Base-by-base conservation (phyloP, 2,113 vertebrate genomes). In the Colaptes auratus region DNA sequence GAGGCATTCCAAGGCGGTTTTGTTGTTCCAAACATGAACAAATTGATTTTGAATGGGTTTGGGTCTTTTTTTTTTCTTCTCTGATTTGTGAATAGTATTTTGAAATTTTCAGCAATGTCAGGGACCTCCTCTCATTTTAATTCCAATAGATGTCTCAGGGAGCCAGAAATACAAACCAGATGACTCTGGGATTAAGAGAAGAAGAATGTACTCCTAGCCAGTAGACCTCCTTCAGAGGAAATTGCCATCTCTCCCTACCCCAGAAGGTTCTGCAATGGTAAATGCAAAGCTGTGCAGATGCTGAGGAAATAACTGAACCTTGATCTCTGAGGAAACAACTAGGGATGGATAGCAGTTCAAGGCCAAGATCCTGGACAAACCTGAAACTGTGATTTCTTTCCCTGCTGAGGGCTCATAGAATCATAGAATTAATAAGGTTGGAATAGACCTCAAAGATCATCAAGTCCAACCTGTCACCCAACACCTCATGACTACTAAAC, bases 171-270 rank as follows among this genome's bases (percentile, higher is more conserved):
- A 91, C 4, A 5, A 95, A 85, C 76, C 72, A 95, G 67, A 80
- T 95, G 60, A 95, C 91, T 92, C 91, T 96, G 70, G 73, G 92
- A 86, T 94, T 93, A 88, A 36, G 11, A 36, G 36, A 36, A 39
- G 39, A 92, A 90, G 89, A 92, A 89, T 44, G 27, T 83, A 72
- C 50, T 90, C 73, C 73, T 95, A 93, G 69, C 88, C 65, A 55
- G 33, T 78, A 69, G 71, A 91, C 80, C 92, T 94, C 61, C 58
- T 92, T 95, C 82, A 78, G 82, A 93, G 65, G 79, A 94, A 95
- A 95, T 82, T 69, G 69, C 61, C 30, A 46, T 90, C 42, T 89
- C n/a, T 85, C 31, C 91, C 53, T 90, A 24, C 48, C 90, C 81
- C 70, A 95, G 70, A 96, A 94, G 33, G 50, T 88, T 94, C 76